A percentile compares a stretch with the other conserved stretches of the same genome.
phyloP scores from a whole-genome alignment of 1,140 invertebrate species.

The Tetramorium simillimum region DNA sequence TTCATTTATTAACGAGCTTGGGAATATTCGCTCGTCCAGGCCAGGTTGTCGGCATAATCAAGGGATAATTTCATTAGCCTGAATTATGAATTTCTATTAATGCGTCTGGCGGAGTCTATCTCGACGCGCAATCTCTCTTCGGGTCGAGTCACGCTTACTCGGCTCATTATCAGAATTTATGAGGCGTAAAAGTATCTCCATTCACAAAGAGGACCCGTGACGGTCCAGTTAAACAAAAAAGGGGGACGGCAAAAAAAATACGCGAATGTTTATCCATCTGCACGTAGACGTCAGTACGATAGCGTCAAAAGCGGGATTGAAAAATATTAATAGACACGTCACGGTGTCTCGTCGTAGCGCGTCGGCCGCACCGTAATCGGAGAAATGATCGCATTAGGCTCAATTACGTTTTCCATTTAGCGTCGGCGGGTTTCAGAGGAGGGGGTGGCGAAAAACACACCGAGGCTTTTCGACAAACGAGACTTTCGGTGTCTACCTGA shows the following conservation, averaged over 20 bases:
- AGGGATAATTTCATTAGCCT: constrained; percentile 55
- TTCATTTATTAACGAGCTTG: constrained; percentile 60
- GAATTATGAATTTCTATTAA: constrained; percentile 62
- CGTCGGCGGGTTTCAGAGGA: neutral
- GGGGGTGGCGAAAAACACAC: constrained; percentile 17
- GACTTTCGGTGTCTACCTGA: constrained; percentile 63
- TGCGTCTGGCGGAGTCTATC: constrained; percentile 41
- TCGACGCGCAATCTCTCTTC: constrained; percentile 31
- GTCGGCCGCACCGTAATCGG: constrained; percentile 10
- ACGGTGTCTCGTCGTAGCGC: neutral
- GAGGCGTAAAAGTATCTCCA: constrained; percentile 5
- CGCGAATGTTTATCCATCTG: constrained; percentile 19
- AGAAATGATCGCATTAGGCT: constrained; percentile 57
- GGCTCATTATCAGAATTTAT: constrained; percentile 41
- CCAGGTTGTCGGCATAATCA: constrained; percentile 30
- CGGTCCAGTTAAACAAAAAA: neutral
- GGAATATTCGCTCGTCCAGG: constrained; percentile 42
- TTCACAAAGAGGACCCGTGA: neutral
- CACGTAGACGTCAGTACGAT: neutral
- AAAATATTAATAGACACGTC: constrained; percentile 28
- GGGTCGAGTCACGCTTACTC: constrained; percentile 4
- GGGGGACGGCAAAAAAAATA: neutral
- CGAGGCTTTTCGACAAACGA: constrained; percentile 46
- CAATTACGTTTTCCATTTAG: constrained; percentile 60
- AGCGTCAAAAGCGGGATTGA: constrained; percentile 5